These are phyloP conservation scores for Meandrusa payeni DNA, from an alignment of 2,888 invertebrate species.

Conservation along the genomic window DNA sequence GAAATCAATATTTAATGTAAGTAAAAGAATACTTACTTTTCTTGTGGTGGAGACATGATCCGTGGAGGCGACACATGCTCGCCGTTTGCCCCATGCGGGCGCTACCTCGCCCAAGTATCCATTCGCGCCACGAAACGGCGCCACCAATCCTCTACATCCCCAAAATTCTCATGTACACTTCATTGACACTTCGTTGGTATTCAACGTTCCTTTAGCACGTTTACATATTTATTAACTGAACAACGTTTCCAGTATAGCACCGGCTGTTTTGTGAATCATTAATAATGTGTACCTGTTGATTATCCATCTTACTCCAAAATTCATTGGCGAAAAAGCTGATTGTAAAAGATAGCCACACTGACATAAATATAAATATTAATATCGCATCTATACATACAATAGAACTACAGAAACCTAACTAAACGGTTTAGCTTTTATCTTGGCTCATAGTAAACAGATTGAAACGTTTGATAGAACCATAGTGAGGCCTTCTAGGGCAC, in stretches of 20 bases:
- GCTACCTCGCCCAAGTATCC: conserved; percentile 69
- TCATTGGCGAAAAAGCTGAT: too few species aligned
- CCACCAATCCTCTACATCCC: conserved; percentile 48
- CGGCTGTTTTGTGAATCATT: conserved; percentile 31
- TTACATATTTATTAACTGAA: conserved; percentile 38
- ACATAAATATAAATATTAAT: too few species aligned
- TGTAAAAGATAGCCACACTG: too few species aligned
- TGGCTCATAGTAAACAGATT: too few species aligned
- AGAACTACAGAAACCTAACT: too few species aligned
- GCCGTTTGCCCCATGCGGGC: conserved; percentile 89
- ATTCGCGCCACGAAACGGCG: conserved; percentile 49
- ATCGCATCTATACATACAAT: too few species aligned
- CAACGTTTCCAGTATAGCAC: conserved; percentile 43
- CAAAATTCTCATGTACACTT: conserved; percentile 39
- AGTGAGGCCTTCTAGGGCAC: too few species aligned
- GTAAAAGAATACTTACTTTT: conserved; percentile 85
- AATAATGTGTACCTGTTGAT: conserved; percentile 27
- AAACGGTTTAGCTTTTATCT: too few species aligned
- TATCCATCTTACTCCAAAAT: conserved; percentile 31
- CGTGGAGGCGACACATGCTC: conserved; percentile 90
- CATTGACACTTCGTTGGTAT: conserved; percentile 52
- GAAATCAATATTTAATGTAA: too few species aligned
- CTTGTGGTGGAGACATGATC: conserved; percentile 87
- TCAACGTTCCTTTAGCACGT: conserved; percentile 36
- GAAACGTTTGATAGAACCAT: too few species aligned